phyloP scores from a whole-genome alignment of 2,797 vertebrate species.

The Kryptopterus vitreolus region DNA sequence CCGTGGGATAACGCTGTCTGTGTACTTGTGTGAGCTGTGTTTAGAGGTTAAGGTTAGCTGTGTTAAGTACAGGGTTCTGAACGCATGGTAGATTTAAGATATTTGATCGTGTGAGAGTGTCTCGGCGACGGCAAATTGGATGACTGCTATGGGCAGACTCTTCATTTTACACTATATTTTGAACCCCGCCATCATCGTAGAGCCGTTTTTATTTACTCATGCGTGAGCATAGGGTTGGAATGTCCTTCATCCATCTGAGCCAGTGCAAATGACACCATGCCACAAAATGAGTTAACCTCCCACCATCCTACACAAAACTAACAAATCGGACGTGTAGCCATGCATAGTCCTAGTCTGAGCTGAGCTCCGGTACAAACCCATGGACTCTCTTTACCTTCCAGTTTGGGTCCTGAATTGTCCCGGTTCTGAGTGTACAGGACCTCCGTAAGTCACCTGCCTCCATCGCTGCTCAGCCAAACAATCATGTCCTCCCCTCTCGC shows the following conservation, averaged over 20 bases:
- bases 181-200: conserved; percentile 49
- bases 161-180: conserved; percentile 66
- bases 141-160: conserved; percentile 54
- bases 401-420: conserved; percentile 95
- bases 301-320: conserved; percentile 60
- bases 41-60: neutral
- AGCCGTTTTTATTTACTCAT: conserved; percentile 44
- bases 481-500: conserved; percentile 57
- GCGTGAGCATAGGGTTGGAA: conserved; percentile 42
- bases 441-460: conserved; percentile 88
- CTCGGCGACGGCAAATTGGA: neutral
- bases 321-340: conserved; percentile 67
- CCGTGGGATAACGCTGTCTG: conserved; percentile 17
- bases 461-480: conserved; percentile 69
- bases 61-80: neutral
- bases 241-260: conserved; percentile 50
- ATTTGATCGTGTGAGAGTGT: conserved; percentile 29
- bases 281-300: conserved; percentile 50
- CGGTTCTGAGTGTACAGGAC: conserved; percentile 91
- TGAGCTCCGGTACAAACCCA: conserved; percentile 75
- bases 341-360: conserved; percentile 53
- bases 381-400: conserved; percentile 94
- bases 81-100: neutral
- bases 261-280: conserved; percentile 43
- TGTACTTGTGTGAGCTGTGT: conserved; percentile 24